These are phyloP conservation scores for Pterocles gutturalis DNA, from an alignment of 2,113 vertebrate species.

Conservation along the genomic window DNA sequence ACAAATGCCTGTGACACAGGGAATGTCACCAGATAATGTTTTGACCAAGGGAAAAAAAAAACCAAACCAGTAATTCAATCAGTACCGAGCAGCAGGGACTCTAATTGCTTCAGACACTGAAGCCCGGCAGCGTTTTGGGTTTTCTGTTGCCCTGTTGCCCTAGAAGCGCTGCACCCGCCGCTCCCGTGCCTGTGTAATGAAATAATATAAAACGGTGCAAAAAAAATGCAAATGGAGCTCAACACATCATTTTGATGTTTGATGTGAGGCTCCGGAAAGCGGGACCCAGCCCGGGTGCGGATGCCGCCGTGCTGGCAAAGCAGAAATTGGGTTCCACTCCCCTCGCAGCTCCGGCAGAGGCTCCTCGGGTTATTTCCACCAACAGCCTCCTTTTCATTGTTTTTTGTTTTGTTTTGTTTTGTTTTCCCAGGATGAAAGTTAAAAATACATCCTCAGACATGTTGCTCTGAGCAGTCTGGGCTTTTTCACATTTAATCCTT, in stretches of 20 bases:
- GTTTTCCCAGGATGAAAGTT: background rate
- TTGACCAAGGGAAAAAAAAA: background rate
- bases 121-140: fast-evolving
- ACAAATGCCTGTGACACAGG: background rate
- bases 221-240: background rate
- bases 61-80: background rate
- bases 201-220: background rate
- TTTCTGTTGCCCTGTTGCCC: background rate
- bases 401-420: background rate
- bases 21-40: background rate
- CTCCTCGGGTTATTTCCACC: background rate
- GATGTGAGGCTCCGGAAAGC: background rate
- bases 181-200: fast-evolving
- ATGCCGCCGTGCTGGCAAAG: background rate
- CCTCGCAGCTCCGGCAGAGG: background rate
- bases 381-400: background rate
- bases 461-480: background rate
- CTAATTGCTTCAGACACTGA: fast-evolving
- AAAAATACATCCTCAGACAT: background rate
- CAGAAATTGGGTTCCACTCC: background rate
- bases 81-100: fast-evolving
- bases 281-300: background rate
- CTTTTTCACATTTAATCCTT: background rate
- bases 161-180: fast-evolving
- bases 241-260: too few relatives aligned